Base-by-base conservation (phyloP, 1,140 invertebrate genomes). In the Drosophila lacteicornis region DNA sequence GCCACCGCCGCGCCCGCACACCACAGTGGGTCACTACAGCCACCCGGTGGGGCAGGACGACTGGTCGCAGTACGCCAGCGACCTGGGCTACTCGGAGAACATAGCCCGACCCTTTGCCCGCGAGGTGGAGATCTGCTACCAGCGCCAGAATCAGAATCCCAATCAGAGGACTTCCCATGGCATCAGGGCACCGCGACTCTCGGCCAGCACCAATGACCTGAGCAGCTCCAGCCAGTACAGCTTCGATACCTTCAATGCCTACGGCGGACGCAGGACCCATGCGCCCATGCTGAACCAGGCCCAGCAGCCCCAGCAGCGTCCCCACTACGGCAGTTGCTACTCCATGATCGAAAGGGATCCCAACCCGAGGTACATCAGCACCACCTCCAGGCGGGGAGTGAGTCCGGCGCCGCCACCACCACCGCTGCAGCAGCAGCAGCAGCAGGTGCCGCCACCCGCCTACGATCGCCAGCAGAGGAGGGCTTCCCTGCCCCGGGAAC, bases 401-500 rank as follows among this genome's bases (percentile, higher is more conserved):
- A 93, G 94, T 79, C 92, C 93, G 55, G 92, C 94, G n/a, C 94
- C 93, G 3, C 93, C 93, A 22, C 91, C 93, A 60, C 90, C 93
- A 25, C 87, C 93, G 74, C 85, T 58, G 8, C 43, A 38, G 6
- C 50, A 50, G 3, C 51, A 51, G 7, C 60, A 58, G 12, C 62
- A 58, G 27, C 61, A 66, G 17, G 58, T 63, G 57, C 71, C 62
- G 75, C 93, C 92, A 81, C 92, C 80, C 74, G 92, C 80, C 79
- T 93, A 85, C 68, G 92, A 71, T 75, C 84, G 83, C 25, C 88
- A 86, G 15, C 88, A 92, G 13, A 84, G 94, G 30, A 93, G 95
- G 33, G 93, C 93, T 6, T 96, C 95, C 4, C 79, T 96, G 38
- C 95, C 96, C 0, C 94, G 95, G 74, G 95, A 96, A 76, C 93